Base-by-base conservation (phyloP, 2,113 vertebrate species). In the Hemiprocne comata region DNA sequence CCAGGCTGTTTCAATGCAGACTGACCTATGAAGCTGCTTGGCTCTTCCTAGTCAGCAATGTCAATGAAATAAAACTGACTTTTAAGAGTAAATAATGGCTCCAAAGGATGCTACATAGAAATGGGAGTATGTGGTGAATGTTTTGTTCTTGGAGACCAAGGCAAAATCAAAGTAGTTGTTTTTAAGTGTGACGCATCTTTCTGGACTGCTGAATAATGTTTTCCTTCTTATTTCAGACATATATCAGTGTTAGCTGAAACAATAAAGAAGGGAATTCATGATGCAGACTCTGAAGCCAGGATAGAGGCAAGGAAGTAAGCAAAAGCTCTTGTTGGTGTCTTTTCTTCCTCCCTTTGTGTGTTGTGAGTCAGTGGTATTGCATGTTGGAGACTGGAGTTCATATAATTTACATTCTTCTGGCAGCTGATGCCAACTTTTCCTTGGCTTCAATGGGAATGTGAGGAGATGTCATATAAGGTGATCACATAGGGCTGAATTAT, bases 271-370 rank as follows among this genome's bases (percentile, higher is more conserved):
- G 99, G 99, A 77, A 99, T 99, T 89, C 99, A 99, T 6, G 99
- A 99, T 55, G 99, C 99, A 0, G 99, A 99, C 97, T 99, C 99
- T 3, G 99, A 99, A 97, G 99, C 99, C 73, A 98, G 99, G 73
- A 99, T 99, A 96, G 99, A 99, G 74, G 99, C 99, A 62, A 99
- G 99, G 92, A 99, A 99, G 99, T 99, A 98, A 99, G 99, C 98
- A 42, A 24, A 55, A 91, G 12, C 58, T 66, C 9, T 19, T 70
- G 15, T 6, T 82, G 40, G 3, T 50, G 23, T 64, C 29, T 54
- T 16, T 12, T 75, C n/a, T 67, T 89, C 13, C 10, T 82, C 18
- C 53, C 38, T 95, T 67, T 93, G 24, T 50, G 0, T 66, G 48
- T 67, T 50, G 6, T 29, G 10, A 67, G 29, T 64, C 53, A 53